Evolutionary conservation across 1,140 invertebrate species (phyloP), one percentile per base, ranked within the genome.

Genomic region (Limonius californicus): DNA sequence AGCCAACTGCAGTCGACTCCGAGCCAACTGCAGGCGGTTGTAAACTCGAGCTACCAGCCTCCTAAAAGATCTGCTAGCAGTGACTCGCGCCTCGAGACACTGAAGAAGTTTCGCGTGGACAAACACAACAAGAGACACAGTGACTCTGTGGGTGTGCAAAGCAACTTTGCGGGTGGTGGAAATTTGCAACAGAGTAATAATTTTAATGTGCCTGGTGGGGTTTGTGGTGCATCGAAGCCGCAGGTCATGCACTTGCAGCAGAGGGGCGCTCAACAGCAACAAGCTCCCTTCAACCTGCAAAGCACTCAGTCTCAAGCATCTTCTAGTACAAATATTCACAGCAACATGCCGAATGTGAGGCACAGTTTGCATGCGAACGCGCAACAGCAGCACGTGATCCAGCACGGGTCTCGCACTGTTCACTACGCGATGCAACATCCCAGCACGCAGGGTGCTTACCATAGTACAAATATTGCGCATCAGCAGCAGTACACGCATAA

Each of bases 101-200:
- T 76, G 43, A 76, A 77, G 47, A 70, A 72, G 57, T 74, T 75
- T 66, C 74, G 75, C 39, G 73, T 75, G 14, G 75, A 76, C n/a
- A 77, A 77, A 61, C 71, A 75, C 57, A 66, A 64, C 18, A 73
- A 72, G 59, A 68, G 68, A 62, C 57, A 39, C 23, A 59, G 23
- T 58, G 55, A 42, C 15, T 6, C 50, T 47, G 54, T 30, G 42
- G 15, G 59, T 14, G 54, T 53, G 35, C 43, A 56, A 27, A 53
- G 61, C 42, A 18, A 57, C 62, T 21, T 47, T 57, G 15, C 42
- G 53, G 21, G 59, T 55, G 12, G 42, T 45, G 16, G 30, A n/a
- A 63, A 59, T 43, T 9, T 54, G 3, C 19, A 14, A n/a, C 18
- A 18, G n/a, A 12, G 8, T 9, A 39, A 39, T 39, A 39, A 14